Evolutionary conservation across 2,797 vertebrate genomes (phyloP), one percentile per base, ranked within the genome.

Genomic region (Anabas testudineus): DNA sequence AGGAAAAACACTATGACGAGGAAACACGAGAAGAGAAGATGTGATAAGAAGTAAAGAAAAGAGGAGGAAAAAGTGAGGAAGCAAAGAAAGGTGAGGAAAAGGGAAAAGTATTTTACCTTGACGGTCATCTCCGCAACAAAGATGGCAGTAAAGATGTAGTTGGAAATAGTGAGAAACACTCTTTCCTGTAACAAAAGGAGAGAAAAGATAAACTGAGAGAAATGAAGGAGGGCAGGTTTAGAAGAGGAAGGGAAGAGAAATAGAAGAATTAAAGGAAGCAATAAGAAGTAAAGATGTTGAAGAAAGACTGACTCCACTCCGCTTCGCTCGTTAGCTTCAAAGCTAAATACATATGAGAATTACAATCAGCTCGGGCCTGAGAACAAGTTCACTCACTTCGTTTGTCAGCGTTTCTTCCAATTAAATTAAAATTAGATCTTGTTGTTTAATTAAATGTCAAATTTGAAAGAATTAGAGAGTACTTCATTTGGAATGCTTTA

Each of bases 131-230:
- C 97, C 6, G 95, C 94, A 66, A 98, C 97, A 61, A 99, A 99
- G 91, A 99, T 99, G 84, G 97, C 96, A 22, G 97, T 99, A 85
- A 99, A 99, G 92, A 99, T 96, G 92, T 99, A 99, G 93, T 99
- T 99, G 90, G 97, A 99, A 71, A 97, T 94, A 1, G 96, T 98
- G 79, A 99, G 97, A 85, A 99, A 96, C 71, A 99, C 91, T 66
- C 97, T 93, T 75, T 99, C 97, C 97, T 99, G 85, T 0, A 62
- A 58, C 39, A 81, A 82, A 77, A 42, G 3, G 46, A 42, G 4
- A 16, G 58, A 36, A n/a, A 8, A 26, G 12, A 43, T 13, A 43
- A 18, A 42, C 16, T 61, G 54, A 32, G 10, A 28, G 18, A 43
- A 19, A 9, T 1, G n/a, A 24, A 2, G 52, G 36, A 28, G 28